Conservation (phyloP, 2,888 invertebrate species). For the Lapara coniferarum region DNA sequence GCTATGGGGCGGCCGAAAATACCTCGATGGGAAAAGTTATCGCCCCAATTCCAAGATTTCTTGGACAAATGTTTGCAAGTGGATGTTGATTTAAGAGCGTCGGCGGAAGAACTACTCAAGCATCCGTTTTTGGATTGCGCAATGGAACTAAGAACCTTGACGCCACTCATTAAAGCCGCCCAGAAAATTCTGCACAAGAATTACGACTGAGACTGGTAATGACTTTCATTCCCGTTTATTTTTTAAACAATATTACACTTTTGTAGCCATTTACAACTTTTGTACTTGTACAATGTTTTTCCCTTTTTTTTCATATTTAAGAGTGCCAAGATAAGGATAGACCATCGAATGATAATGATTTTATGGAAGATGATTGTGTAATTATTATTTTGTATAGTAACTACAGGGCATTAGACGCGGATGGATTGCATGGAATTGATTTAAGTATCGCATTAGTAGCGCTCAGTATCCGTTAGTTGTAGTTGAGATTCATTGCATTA, state of each 20-base stretch:
- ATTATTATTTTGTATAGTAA: constrained; percentile 32
- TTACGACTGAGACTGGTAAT: constrained; percentile 67
- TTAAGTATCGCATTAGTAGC: constrained; percentile 14
- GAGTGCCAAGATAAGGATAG: constrained; percentile 58
- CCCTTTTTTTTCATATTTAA: constrained; percentile 25
- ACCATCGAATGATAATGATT: constrained; percentile 25
- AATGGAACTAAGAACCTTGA: constrained; percentile 91
- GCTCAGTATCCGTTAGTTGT: constrained; percentile 16
- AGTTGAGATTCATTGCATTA: constrained; percentile 3
- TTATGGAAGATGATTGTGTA: constrained; percentile 28
- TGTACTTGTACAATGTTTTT: constrained; percentile 47
- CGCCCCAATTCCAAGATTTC: constrained; percentile 90
- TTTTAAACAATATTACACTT: constrained; percentile 54
- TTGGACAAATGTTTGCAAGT: constrained; percentile 95
- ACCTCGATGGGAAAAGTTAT: constrained; percentile 91
- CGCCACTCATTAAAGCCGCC: constrained; percentile 95
- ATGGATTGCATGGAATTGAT: constrained; percentile 26
- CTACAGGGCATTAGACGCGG: constrained; percentile 37
- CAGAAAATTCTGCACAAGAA: constrained; percentile 91
- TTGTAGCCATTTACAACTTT: constrained; percentile 63
- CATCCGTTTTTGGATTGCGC: constrained; percentile 92
- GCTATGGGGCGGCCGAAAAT: constrained; percentile 97
- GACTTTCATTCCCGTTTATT: constrained; percentile 54
- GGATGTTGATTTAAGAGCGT: constrained; percentile 90
- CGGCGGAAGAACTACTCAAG: constrained; percentile 89